Percentiles rank a stretch among this genome's conserved stretches.
These are phyloP conservation scores for Drosophila affinis DNA, from an alignment of 2,888 invertebrate genomes.

Conservation along the genomic window DNA sequence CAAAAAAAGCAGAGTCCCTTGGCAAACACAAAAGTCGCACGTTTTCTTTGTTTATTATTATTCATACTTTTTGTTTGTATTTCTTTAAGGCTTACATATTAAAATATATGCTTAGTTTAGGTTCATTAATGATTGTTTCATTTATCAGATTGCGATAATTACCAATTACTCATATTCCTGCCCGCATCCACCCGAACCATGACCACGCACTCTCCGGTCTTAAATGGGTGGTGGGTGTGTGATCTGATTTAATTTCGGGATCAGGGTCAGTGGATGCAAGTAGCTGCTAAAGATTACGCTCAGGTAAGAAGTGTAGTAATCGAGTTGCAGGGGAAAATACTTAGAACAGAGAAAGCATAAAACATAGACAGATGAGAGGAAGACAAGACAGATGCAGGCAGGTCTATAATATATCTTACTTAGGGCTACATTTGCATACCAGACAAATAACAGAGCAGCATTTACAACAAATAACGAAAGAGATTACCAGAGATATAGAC, in stretches of 20 bases:
- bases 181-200: constrained; percentile 17
- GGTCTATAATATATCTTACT: neutral
- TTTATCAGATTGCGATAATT: constrained; percentile 55
- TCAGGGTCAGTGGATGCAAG: no score
- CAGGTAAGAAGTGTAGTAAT: constrained; percentile 40
- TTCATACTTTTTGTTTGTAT: constrained; percentile 75
- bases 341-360: constrained; percentile 16
- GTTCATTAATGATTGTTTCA: constrained; percentile 73
- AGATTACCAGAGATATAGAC: constrained; percentile 17
- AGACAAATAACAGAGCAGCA: constrained; percentile 30
- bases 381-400: constrained; percentile 42
- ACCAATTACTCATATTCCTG: constrained; percentile 37
- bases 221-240: no score
- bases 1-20: neutral
- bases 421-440: constrained; percentile 24
- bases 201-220: no score
- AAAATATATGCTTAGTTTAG: constrained; percentile 75
- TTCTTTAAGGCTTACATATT: constrained; percentile 80
- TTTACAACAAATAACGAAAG: constrained; percentile 32
- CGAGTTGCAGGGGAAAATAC: constrained; percentile 2
- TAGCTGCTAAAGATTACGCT: constrained; percentile 58
- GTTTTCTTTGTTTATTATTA: constrained; percentile 62
- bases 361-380: constrained; percentile 17
- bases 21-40: constrained; percentile 43
- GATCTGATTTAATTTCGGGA: no score